Base-by-base conservation (phyloP, 2,888 invertebrate species). In the Zele albiditarsus region DNA sequence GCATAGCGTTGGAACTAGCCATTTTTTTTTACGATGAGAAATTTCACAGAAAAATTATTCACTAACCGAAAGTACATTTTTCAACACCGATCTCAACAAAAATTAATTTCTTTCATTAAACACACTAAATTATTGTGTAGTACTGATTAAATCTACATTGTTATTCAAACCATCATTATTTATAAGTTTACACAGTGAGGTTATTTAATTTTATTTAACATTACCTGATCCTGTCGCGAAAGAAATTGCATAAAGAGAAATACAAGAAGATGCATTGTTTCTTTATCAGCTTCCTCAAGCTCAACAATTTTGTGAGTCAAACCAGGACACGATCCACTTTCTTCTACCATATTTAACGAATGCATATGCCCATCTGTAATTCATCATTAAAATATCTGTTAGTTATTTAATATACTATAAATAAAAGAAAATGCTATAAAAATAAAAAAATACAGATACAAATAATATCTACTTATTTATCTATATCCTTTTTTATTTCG, bases 211-310 rank as follows among this genome's bases (percentile, higher is more conserved):
- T n/a, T 1, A 53, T 28, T 25, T 14, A 38, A 28, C n/a, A 20
- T 65, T 84, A 91, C 91, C 89, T 94, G 94, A 87, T 95, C 95
- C 28, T 93, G 92, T 82, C 94, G 91, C 0, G 97, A 96, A 87
- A 98, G 91, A 89, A 98, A 98, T 91, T 98, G 98, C 95, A 99
- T 98, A 16, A 99, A 92, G n/a, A 99, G 92, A 84, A 98, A 97
- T 14, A 98, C 95, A 49, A 99, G 91, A 31, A 98, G 91, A 88
- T 98, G 98, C 83, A 98, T 96, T 0, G 99, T 98, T 90, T 99
- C 98, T 81, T 95, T 93, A 87, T 99, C 99, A 0, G 96, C 94
- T 86, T 98, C 98, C 86, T 99, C 98, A 68, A 97, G 91, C 86
- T 99, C 99, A 78, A 98, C 94, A 1, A 97, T 95, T 85, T 95